phyloP scores from a whole-genome alignment of 2,888 invertebrate genomes.

The Hipparchia semele region DNA sequence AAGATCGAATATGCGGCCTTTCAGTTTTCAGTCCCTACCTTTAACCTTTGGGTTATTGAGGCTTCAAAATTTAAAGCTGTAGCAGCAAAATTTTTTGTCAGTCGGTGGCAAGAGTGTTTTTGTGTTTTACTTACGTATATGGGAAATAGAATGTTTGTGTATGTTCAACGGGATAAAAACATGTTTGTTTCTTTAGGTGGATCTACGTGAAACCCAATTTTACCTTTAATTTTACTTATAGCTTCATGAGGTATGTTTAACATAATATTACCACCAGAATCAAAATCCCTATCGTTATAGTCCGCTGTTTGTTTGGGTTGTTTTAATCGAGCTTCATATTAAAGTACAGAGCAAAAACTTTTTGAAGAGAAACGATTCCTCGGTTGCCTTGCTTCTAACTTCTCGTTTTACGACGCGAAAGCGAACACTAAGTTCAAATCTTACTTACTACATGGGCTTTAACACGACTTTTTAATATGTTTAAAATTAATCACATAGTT shows the following conservation, averaged over 20 bases:
- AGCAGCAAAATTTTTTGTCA: no score
- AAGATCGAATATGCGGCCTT: no score
- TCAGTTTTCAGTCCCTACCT: no score
- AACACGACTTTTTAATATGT: not conserved
- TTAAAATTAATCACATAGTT: not conserved
- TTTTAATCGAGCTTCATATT: not conserved
- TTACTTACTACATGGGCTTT: not conserved
- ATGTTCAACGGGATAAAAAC: no score
- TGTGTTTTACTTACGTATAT: no score
- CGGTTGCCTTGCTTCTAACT: not conserved
- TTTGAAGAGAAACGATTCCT: constrained; percentile 2
- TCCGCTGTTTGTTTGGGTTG: not conserved
- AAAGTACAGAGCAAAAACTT: constrained; percentile 13
- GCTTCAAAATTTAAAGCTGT: no score
- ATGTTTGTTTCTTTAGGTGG: no score
- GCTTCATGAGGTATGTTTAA: not conserved
- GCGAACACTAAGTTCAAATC: not conserved
- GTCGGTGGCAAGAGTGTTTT: no score
- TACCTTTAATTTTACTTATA: no score
- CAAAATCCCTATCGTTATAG: not conserved
- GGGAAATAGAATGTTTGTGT: no score
- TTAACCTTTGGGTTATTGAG: no score
- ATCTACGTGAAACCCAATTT: no score
- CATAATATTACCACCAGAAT: not conserved
- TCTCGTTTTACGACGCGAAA: not conserved